These are phyloP conservation scores for Scaptomyza montana DNA, from an alignment of 1,140 invertebrate species.

Conservation along the genomic window DNA sequence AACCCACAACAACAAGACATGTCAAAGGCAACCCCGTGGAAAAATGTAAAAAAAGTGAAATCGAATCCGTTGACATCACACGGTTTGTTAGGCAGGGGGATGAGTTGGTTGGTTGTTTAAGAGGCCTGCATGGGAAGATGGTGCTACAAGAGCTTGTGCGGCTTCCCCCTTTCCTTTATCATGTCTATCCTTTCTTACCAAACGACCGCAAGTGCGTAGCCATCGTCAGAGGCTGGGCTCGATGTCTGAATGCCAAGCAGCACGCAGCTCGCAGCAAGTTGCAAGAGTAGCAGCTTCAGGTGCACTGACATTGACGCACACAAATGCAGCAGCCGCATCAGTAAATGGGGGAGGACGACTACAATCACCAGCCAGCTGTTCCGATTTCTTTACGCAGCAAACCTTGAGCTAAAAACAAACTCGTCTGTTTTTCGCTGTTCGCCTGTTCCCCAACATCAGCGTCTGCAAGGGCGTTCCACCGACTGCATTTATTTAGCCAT, in stretches of 20 bases:
- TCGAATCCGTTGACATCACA: conserved; percentile 68
- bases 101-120: neutral
- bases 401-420: conserved; percentile 57
- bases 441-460: conserved; percentile 48
- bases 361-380: conserved; percentile 22
- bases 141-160: conserved; percentile 48
- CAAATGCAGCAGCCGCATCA: conserved; percentile 10
- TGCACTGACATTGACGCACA: conserved; percentile 75
- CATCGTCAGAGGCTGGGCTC: conserved; percentile 24
- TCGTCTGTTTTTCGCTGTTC: conserved; percentile 44
- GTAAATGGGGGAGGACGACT: neutral
- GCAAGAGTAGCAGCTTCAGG: conserved; percentile 67
- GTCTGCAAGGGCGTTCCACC: conserved; percentile 53
- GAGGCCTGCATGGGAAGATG: conserved; percentile 17
- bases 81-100: conserved; percentile 51
- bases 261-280: conserved; percentile 29
- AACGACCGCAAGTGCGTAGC: conserved; percentile 52
- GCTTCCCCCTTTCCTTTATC: conserved; percentile 47
- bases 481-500: conserved; percentile 7
- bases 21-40: neutral
- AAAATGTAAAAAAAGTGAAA: conserved; percentile 62
- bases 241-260: conserved; percentile 27
- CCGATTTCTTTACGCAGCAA: conserved; percentile 27
- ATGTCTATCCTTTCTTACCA: neutral
- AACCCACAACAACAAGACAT: conserved; percentile 4